phyloP scores from a whole-genome alignment of 2,888 invertebrate genomes.

The Smittia sp. region DNA sequence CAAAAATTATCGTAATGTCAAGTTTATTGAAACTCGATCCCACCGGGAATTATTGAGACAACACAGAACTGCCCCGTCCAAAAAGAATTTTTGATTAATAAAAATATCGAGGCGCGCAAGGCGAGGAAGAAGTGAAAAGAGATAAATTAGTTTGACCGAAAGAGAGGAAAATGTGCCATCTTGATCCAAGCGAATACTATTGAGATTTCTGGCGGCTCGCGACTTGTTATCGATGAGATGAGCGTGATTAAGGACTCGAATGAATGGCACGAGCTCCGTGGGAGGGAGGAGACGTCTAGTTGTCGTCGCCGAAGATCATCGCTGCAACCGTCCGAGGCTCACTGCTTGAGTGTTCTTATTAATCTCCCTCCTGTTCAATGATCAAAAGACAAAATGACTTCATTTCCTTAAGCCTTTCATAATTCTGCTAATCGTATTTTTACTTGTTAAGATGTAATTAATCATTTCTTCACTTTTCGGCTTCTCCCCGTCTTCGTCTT shows the following conservation, averaged over 20 bases:
- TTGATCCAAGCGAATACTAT: conserved; percentile 43
- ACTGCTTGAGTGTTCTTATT: too few relatives aligned
- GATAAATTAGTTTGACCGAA: conserved; percentile 10
- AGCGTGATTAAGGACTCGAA: neutral
- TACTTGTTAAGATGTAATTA: conserved; percentile 1
- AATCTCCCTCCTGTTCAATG: too few relatives aligned
- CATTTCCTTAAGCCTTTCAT: conserved; percentile 6
- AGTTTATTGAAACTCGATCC: conserved; percentile 41
- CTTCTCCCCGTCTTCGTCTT: neutral
- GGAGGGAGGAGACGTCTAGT: conserved; percentile 54
- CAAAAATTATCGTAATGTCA: conserved; percentile 39
- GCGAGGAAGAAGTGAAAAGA: conserved; percentile 18
- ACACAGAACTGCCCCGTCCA: conserved; percentile 38
- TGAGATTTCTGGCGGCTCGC: conserved; percentile 26
- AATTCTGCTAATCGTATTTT: neutral
- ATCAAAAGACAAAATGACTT: neutral
- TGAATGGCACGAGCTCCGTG: conserved; percentile 44
- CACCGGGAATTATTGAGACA: conserved; percentile 41
- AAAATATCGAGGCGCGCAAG: conserved; percentile 9
- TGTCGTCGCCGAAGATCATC: conserved; percentile 50
- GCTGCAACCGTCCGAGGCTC: too few relatives aligned
- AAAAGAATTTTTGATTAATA: conserved; percentile 26
- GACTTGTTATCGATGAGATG: too few relatives aligned
- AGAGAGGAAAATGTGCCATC: conserved; percentile 38
- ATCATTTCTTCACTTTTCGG: neutral